phyloP scores from a whole-genome alignment of 2,888 invertebrate species.

The Machimus rusticus region DNA sequence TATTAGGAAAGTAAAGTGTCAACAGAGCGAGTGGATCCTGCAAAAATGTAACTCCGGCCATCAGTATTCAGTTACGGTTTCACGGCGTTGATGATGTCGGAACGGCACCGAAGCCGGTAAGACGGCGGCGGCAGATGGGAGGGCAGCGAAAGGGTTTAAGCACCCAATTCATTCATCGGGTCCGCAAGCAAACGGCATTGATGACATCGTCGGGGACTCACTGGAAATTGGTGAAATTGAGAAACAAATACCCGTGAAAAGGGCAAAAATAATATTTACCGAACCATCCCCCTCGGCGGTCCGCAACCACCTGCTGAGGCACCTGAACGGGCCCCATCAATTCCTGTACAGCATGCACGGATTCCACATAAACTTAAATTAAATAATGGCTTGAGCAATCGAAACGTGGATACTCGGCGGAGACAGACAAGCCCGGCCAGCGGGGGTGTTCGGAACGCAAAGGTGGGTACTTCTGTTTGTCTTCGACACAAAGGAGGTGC shows the following conservation, averaged over 20 bases:
- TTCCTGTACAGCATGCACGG: constrained; percentile 39
- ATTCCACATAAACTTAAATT: constrained; percentile 44
- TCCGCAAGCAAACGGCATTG: constrained; percentile 33
- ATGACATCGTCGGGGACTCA: constrained; percentile 20
- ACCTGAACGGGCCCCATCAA: constrained; percentile 19
- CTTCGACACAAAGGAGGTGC: constrained; percentile 46
- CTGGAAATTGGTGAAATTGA: constrained; percentile 38
- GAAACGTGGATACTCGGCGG: constrained; percentile 35
- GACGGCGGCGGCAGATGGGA: background rate
- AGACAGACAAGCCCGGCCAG: constrained; percentile 1
- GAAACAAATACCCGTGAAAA: constrained; percentile 41
- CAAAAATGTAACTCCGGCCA: constrained; percentile 45
- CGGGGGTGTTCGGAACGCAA: constrained; percentile 19
- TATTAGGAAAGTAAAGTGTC: constrained; percentile 49
- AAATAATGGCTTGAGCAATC: constrained; percentile 44
- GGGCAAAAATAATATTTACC: constrained; percentile 41
- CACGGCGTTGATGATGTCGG: constrained; percentile 27
- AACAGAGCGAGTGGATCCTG: constrained; percentile 47
- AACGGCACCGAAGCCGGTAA: background rate
- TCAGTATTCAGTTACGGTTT: constrained; percentile 40
- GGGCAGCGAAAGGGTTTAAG: constrained; percentile 29
- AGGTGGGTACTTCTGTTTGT: constrained; percentile 41
- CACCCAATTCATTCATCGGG: constrained; percentile 36
- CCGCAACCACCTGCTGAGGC: constrained; percentile 32
- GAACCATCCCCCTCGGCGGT: background rate